Conservation (phyloP, 2,113 vertebrate species). For the Elachura formosa region DNA sequence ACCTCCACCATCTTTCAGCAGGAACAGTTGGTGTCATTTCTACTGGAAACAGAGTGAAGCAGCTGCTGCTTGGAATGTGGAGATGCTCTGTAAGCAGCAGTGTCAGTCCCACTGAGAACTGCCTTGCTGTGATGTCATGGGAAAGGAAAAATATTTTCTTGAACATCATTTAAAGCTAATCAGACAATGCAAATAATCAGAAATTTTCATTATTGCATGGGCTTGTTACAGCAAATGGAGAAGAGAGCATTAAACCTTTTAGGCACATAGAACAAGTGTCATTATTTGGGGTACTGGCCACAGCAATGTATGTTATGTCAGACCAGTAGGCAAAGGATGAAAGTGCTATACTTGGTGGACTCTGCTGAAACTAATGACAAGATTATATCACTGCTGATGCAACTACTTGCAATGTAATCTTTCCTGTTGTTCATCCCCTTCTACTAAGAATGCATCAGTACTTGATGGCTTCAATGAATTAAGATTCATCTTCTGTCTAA, state of each 20-base stretch:
- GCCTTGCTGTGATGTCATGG: not conserved
- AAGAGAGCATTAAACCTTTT: not conserved
- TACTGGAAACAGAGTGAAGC: not conserved
- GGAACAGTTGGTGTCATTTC: not conserved
- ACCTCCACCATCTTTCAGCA: not conserved
- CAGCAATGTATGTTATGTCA: not conserved
- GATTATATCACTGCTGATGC: not conserved
- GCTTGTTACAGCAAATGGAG: not conserved
- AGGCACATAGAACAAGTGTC: not conserved
- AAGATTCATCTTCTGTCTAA: not conserved
- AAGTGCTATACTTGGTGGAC: not conserved
- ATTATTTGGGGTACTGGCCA: not conserved
- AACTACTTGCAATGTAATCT: not conserved
- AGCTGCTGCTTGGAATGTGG: not conserved
- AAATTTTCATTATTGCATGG: not conserved
- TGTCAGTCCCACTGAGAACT: not conserved
- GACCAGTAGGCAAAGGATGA: not conserved
- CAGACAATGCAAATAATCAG: not conserved
- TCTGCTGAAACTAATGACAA: not conserved
- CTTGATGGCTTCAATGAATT: not conserved
- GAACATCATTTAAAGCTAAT: not conserved
- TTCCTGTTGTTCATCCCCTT: not conserved
- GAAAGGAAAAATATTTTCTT: constrained; percentile 7
- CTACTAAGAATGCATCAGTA: not conserved
- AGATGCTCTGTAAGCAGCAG: not conserved